Evolutionary conservation across 1,140 invertebrate species (phyloP).

Genomic region (Aricia agestis): DNA sequence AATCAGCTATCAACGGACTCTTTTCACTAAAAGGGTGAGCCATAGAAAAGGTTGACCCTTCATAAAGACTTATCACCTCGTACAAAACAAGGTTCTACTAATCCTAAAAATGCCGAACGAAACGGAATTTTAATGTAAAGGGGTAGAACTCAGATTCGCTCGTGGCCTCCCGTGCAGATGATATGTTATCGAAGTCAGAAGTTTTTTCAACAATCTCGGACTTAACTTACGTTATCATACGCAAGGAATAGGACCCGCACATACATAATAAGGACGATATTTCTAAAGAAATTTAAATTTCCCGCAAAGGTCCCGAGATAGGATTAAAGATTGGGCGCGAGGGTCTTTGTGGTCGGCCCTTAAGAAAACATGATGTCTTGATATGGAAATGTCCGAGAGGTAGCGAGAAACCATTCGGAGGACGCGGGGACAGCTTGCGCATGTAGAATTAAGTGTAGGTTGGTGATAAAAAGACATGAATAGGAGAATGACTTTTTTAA

Average conservation of each 20-base stretch:
- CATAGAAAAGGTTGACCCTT: constrained; percentile 76
- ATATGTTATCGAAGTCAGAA: constrained; percentile 62
- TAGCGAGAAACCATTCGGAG: constrained; percentile 68
- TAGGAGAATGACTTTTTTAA: not conserved
- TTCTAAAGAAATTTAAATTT: constrained; percentile 77
- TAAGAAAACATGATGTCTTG: constrained; percentile 75
- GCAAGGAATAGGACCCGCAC: constrained; percentile 73
- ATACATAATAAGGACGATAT: constrained; percentile 75
- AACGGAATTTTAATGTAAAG: constrained; percentile 39
- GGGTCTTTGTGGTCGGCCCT: constrained; percentile 73
- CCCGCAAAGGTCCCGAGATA: constrained; percentile 75
- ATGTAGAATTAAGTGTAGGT: constrained; percentile 50
- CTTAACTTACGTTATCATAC: constrained; percentile 74
- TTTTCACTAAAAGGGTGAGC: constrained; percentile 76
- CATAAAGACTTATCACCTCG: constrained; percentile 76
- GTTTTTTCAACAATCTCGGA: constrained; percentile 75
- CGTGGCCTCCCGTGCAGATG: constrained; percentile 38
- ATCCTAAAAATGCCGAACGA: constrained; percentile 47
- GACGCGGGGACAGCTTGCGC: constrained; percentile 59
- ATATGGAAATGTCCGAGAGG: constrained; percentile 72
- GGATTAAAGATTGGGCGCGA: constrained; percentile 75
- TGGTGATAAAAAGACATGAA: not conserved
- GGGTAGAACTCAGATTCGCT: constrained; percentile 54
- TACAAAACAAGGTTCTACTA: constrained; percentile 74
- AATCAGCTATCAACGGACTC: constrained; percentile 76